These are phyloP conservation scores for Arvicanthis niloticus DNA, from an alignment of 2,113 vertebrate genomes.

Conservation along the genomic window DNA sequence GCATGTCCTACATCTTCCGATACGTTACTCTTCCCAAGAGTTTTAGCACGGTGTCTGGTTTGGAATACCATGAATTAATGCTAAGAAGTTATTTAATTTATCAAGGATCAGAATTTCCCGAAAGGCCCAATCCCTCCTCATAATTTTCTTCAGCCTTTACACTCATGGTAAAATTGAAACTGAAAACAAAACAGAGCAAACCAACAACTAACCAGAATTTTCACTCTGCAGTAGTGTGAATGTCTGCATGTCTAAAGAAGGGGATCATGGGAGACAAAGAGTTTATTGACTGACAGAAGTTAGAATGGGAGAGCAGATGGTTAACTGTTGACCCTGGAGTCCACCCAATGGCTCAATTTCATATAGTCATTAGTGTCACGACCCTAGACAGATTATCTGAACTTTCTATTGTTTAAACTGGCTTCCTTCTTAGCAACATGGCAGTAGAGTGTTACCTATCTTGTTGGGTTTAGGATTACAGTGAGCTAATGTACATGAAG, in stretches of 20 bases:
- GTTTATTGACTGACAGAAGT: not conserved
- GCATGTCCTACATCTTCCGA: not conserved
- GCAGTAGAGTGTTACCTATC: not conserved
- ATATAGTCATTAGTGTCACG: not conserved
- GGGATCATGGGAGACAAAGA: not conserved
- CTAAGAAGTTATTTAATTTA: constrained; percentile 12
- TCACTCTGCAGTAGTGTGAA: not conserved
- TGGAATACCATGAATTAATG: not conserved
- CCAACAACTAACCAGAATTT: not conserved
- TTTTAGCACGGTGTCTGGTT: not conserved
- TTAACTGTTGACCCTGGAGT: not conserved
- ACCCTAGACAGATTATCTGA: not conserved
- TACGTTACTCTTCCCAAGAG: not conserved
- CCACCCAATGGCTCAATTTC: not conserved
- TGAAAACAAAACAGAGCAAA: not conserved
- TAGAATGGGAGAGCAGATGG: not conserved
- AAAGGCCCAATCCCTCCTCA: not conserved
- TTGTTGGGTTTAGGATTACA: constrained; percentile 6
- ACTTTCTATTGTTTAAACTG: constrained; percentile 11
- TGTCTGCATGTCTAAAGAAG: not conserved
- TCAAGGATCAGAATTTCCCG: not conserved
- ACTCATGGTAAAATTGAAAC: constrained; percentile 8
- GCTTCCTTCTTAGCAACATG: not conserved
- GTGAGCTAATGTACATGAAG: not conserved
- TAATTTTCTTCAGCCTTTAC: not conserved